These are phyloP conservation scores for Tetheella fluctuosa DNA, from an alignment of 2,888 invertebrate genomes.

Conservation along the genomic window DNA sequence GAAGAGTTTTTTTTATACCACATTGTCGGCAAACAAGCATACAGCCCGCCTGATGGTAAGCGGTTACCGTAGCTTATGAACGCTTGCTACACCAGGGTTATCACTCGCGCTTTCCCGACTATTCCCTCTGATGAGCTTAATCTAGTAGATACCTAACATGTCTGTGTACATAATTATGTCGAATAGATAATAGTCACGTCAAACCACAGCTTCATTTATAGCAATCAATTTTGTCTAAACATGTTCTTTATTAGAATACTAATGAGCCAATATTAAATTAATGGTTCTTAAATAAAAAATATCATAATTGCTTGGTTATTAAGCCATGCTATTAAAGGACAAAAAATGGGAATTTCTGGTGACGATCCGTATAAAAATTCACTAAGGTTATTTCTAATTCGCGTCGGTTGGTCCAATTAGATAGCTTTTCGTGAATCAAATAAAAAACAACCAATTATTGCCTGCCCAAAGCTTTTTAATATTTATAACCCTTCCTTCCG, in stretches of 20 bases:
- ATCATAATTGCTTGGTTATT: neutral
- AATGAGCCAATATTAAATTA: neutral
- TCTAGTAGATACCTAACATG: no score
- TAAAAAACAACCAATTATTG: neutral
- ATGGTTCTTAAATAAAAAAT: neutral
- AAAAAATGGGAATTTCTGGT: neutral
- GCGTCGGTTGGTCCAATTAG: conserved; percentile 6
- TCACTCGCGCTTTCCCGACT: no score
- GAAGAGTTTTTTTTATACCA: no score
- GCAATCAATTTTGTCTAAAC: neutral
- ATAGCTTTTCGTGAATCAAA: conserved; percentile 8
- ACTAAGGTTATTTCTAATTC: conserved; percentile 3
- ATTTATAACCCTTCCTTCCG: neutral
- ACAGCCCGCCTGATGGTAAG: no score
- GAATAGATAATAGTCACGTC: no score
- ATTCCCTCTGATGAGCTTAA: no score
- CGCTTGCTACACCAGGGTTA: no score
- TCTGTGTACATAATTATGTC: no score
- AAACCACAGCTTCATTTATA: neutral
- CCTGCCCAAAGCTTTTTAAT: neutral
- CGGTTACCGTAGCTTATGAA: no score
- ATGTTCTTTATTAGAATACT: neutral
- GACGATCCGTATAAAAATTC: conserved; percentile 1
- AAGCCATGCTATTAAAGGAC: neutral
- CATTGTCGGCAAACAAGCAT: no score